Evolutionary conservation across 2,888 invertebrate species (phyloP), one percentile per base, ranked within the genome.

Genomic region (Zeuzera pyrina): DNA sequence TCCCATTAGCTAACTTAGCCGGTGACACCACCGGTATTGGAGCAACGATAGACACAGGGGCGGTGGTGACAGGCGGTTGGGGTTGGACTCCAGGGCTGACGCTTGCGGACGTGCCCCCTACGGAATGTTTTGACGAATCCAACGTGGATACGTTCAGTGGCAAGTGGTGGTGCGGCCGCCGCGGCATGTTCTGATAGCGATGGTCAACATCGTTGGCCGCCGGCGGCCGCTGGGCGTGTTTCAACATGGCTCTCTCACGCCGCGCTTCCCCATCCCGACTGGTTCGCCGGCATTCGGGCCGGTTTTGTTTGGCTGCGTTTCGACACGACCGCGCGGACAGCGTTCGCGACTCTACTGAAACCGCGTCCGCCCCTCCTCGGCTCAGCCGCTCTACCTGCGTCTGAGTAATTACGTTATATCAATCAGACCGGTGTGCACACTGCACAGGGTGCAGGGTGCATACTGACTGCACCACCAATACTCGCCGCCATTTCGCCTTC

Each of bases 71-170:
- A 15, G 38, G 25, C 16, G 59, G 38, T 8, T 60, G 50, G 21
- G 69, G 69, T 43, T 73, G 71, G 28, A 71, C 77, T n/a, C 77
- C 84, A n/a, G 87, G 87, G 51, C 87, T 87, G 48, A 85, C 78
- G 52, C 85, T 84, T 33, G 84, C 84, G 5, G 85, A 84, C 14
- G 84, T 85, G 11, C 86, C 87, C 15, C 87, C 86, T 21, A 86
- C 76, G 27, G 88, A 88, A 46, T 89, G 88, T 56, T 89, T 89
- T 12, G 88, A 88, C 31, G 86, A 86, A 62, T 88, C 88, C 50
- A 91, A 68, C 34, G 90, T 88, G 48, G 89, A 86, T 40, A 88
- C 87, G 66, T 90, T 90, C 43, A 90, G 76, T 33, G 89, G 88
- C 49, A 89, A 87, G 51, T 88, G 86, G 58, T 83, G 84, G 69